Evolutionary conservation across 2,797 vertebrate genomes (phyloP).

Genomic region (Sebastes goodei): DNA sequence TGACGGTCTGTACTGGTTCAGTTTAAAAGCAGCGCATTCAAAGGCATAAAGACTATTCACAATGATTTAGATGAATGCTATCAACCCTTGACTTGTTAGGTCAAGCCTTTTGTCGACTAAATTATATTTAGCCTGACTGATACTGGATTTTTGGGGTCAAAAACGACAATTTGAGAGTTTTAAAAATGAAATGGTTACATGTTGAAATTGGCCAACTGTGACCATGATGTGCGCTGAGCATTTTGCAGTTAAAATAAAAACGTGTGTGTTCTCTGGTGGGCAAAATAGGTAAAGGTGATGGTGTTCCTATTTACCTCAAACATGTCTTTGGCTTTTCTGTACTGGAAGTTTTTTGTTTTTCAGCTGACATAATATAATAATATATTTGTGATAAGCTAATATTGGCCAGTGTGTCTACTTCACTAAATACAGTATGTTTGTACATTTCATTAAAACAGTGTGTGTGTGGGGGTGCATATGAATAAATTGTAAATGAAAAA

Average conservation of each 20-base stretch:
- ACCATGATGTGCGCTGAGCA: background rate
- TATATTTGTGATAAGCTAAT: background rate
- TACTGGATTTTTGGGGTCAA: background rate
- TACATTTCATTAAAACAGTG: background rate
- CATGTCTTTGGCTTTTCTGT: background rate
- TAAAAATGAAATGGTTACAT: background rate
- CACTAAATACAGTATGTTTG: background rate
- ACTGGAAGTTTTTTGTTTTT: background rate
- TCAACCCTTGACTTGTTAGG: background rate
- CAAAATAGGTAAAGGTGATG: background rate
- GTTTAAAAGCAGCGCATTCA: background rate
- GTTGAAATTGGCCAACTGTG: background rate
- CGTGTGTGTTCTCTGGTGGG: background rate
- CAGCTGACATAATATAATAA: background rate
- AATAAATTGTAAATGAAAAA: background rate
- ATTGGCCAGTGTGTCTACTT: background rate
- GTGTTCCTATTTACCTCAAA: background rate
- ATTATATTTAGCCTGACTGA: background rate
- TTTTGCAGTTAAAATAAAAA: background rate
- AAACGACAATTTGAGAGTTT: background rate
- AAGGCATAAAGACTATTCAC: background rate
- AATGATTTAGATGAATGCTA: no score
- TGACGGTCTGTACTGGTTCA: background rate
- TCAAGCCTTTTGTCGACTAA: background rate
- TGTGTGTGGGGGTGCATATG: background rate